Base-by-base conservation (phyloP, 2,797 vertebrate genomes). In the Anniella stebbinsi region DNA sequence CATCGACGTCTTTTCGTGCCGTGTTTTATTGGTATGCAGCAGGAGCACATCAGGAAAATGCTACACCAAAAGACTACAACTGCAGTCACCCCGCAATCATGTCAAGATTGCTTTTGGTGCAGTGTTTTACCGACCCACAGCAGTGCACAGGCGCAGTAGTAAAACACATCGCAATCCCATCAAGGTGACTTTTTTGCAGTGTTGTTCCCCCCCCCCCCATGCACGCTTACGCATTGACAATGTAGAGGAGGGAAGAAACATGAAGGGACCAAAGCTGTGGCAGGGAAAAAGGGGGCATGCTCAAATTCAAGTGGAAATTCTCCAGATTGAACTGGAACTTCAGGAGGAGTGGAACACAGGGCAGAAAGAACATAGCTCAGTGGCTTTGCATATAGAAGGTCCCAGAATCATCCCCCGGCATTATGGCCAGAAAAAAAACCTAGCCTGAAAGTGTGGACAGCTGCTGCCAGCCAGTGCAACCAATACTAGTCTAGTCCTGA, bases 261-360 rank as follows among this genome's bases (percentile, higher is more conserved):
- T 28, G 28, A 45, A 33, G 28, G 57, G 41, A 66, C 13, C 30
- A 13, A 80, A 1, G n/a, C 36, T 28, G 63, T 48, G 12, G 36
- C 18, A 1, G 3, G 4, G 17, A 18, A 3, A 33, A 30, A 33
- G 28, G 6, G 81, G 0, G 7, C 8, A 30, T 45, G 38, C 0
- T 41, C 36, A 36, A 38, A 17, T 41, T 25, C 10, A 7, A 54
- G 77, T 36, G 17, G 38, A 76, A 28, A 77, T 77, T 51, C 23
- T 51, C 45, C 25, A 30, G 48, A 48, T 28, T 33, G 30, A 51
- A 78, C 76, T 15, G 0, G 45, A 48, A 57, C n/a, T 4, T 18
- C 77, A 54, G 15, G 13, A 54, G 48, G 15, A 54, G 48, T 9
- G 28, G 30, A 18, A 33, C 4, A 2, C 7, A 45, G 66, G 38